These are phyloP conservation scores for Lordiphosa collinella DNA, from an alignment of 1,140 invertebrate species.

Conservation along the genomic window DNA sequence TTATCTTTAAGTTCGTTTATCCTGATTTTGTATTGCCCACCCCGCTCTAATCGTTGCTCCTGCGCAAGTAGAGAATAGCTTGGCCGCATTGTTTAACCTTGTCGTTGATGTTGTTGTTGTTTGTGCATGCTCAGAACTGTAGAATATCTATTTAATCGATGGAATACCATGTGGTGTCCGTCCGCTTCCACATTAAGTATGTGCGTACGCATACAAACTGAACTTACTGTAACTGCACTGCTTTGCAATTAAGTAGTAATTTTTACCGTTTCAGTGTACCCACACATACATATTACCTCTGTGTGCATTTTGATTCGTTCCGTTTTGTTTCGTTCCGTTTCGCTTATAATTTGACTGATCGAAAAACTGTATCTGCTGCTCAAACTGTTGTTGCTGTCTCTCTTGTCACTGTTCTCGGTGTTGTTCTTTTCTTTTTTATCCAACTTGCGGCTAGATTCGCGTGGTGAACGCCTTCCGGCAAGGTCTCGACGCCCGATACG, in stretches of 20 bases:
- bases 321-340: slow-evolving; percentile 12
- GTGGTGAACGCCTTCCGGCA: slow-evolving; percentile 99
- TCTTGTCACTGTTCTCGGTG: slow-evolving; percentile 65
- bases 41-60: no score
- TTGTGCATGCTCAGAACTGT: no score
- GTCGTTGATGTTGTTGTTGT: no score
- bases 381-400: slow-evolving; percentile 47
- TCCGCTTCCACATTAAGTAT: not conserved
- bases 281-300: slow-evolving; percentile 4
- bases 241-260: slow-evolving; percentile 5
- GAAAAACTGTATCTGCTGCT: slow-evolving; percentile 19
- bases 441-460: slow-evolving; percentile 88
- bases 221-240: slow-evolving; percentile 3
- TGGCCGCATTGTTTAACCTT: no score
- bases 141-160: no score
- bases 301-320: slow-evolving; percentile 10
- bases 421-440: slow-evolving; percentile 63
- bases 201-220: not conserved
- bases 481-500: slow-evolving; percentile 96
- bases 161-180: no score
- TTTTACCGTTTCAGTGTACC: not conserved
- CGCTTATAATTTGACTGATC: slow-evolving; percentile 25
- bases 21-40: no score
- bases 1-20: no score
- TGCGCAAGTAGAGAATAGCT: no score